Evolutionary conservation across 2,888 invertebrate genomes (phyloP), one percentile per base, ranked within the genome.

Genomic region (Euzophera pinguis): DNA sequence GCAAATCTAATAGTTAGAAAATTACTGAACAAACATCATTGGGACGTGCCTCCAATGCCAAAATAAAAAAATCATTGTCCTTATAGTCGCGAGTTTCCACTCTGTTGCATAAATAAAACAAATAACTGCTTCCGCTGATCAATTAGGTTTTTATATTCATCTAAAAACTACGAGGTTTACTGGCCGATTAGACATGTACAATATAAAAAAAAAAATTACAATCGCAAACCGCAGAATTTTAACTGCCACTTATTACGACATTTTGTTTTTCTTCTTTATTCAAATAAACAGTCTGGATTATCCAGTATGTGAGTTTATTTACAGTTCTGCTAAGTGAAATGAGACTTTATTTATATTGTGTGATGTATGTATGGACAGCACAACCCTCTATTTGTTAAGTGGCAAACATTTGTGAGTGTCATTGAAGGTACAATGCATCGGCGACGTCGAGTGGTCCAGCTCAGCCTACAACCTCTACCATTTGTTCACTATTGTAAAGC

Each of bases 391-490:
- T 78, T 76, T 69, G 73, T 73, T 69, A 72, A 83, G 79, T 78
- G 80, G 75, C 75, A 82, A 83, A 84, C 80, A 82, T 78, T 79
- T 79, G 77, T 73, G 78, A 81, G 81, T 77, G 78, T 81, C 78
- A 78, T 75, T 80, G 75, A 71, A 78, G 64, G 69, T 75, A 82
- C 81, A 81, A 81, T 76, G 71, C 77, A 74, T 70, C 67, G 77
- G 65, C 61, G 65, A 71, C 71, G 68, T 75, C 63, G 73, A 79
- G 78, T 77, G 78, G 75, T 67, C 65, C 65, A 67, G 67, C 65
- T 64, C 64, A 35, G 60, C 59, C 58, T 61, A 60, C 52, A 48
- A 52, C 71, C 68, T 52, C 71, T 75, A 77, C 73, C 62, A 75
- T 67, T 69, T 66, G 71, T 53, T 60, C 57, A 50, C 53, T 53